phyloP scores from a whole-genome alignment of 2,797 vertebrate species.

The Rhabdophis nuchalis region DNA sequence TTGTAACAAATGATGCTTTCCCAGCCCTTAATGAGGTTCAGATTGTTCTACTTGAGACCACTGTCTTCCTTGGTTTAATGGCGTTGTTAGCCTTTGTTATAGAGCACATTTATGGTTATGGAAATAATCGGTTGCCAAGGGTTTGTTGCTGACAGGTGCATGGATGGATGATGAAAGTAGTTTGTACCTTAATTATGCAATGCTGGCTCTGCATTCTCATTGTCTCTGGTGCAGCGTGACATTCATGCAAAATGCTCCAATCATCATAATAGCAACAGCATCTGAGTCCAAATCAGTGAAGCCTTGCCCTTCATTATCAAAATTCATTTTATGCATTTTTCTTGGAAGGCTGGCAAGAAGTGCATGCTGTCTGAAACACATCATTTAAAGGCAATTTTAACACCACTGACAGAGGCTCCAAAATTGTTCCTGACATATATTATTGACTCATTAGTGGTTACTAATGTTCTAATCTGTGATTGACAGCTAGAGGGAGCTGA shows the following conservation, averaged over 20 bases:
- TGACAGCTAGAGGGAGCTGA: neutral
- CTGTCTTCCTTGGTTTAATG: neutral
- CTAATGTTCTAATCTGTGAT: neutral
- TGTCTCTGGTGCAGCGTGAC: neutral
- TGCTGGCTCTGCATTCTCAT: neutral
- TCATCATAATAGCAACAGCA: neutral
- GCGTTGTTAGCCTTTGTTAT: neutral
- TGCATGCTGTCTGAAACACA: neutral
- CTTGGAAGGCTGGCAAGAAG: neutral
- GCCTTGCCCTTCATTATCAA: neutral
- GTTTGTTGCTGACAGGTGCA: neutral
- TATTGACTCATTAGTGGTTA: neutral
- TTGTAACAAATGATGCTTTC: neutral
- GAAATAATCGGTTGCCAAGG: neutral
- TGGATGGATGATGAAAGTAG: neutral
- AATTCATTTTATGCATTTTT: neutral
- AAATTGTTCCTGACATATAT: neutral
- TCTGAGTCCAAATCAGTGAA: neutral
- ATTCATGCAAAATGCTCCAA: neutral
- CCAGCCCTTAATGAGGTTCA: neutral
- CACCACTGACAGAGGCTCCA: neutral
- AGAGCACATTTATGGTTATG: neutral
- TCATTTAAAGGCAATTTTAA: neutral
- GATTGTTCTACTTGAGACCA: neutral
- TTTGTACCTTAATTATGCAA: neutral